These are phyloP conservation scores for Sinodicranocentrus sp. DNA, from an alignment of 2,888 invertebrate species.

Conservation along the genomic window DNA sequence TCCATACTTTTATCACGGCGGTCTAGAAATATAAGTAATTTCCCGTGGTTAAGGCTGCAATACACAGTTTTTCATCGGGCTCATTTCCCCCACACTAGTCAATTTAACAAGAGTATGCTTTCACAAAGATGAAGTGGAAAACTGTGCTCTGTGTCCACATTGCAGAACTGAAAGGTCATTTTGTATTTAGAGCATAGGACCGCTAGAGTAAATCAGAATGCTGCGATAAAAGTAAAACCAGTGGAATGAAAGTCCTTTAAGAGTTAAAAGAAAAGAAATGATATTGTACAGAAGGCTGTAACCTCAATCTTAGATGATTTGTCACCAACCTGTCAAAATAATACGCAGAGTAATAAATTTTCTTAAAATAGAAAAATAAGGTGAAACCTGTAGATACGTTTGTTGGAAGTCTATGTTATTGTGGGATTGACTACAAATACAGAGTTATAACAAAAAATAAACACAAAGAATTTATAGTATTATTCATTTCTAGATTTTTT, in stretches of 20 bases:
- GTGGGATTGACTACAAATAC: too few species aligned
- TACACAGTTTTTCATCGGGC: constrained; percentile 7
- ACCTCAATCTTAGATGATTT: constrained; percentile 39
- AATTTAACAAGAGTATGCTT: constrained; percentile 25
- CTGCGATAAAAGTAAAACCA: background rate
- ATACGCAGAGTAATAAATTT: constrained; percentile 41
- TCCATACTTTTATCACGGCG: constrained; percentile 44
- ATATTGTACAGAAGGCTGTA: too few species aligned
- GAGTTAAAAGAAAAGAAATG: too few species aligned
- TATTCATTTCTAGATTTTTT: too few species aligned
- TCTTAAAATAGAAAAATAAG: too few species aligned
- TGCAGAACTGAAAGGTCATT: constrained; percentile 26
- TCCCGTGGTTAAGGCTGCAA: constrained; percentile 52
- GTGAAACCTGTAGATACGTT: too few species aligned
- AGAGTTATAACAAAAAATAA: too few species aligned
- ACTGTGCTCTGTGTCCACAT: background rate
- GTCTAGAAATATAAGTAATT: constrained; percentile 55
- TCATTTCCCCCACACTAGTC: background rate
- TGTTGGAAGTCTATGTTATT: too few species aligned
- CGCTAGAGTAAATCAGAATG: background rate
- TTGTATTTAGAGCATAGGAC: background rate
- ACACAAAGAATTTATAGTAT: too few species aligned
- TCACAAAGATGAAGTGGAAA: constrained; percentile 27
- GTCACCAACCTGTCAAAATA: constrained; percentile 59
- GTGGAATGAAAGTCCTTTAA: too few species aligned